These are phyloP conservation scores for Musca vetustissima DNA, from an alignment of 1,140 invertebrate species.

Conservation along the genomic window DNA sequence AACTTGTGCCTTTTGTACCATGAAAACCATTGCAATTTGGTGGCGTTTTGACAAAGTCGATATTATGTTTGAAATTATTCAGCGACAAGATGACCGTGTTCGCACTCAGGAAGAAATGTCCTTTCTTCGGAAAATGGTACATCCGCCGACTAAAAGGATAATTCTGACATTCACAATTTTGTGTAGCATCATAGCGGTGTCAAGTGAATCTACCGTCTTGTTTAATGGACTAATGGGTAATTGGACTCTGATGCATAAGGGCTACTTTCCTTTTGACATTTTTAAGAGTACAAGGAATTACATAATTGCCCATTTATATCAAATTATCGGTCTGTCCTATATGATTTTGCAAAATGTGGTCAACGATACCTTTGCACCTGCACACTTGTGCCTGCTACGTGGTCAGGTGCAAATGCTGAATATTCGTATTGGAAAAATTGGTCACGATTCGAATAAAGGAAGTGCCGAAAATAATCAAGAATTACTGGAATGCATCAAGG, in stretches of 20 bases:
- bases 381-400: slow-evolving; percentile 2
- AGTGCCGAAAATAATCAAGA: not conserved
- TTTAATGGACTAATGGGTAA: slow-evolving; percentile 4
- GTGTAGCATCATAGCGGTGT: slow-evolving; percentile 1
- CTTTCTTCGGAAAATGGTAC: not conserved
- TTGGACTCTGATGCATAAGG: slow-evolving; percentile 22
- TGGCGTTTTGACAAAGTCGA: not conserved
- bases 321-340: slow-evolving; percentile 14
- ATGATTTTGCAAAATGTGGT: slow-evolving; percentile 22
- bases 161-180: slow-evolving; percentile 12
- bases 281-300: not conserved
- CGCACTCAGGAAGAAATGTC: not conserved
- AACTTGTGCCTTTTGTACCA: slow-evolving; percentile 2
- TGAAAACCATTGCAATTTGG: slow-evolving; percentile 13
- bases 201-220: slow-evolving; percentile 4
- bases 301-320: slow-evolving; percentile 14
- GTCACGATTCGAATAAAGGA: not conserved
- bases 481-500: slow-evolving; percentile 14
- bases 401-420: slow-evolving; percentile 17
- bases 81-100: slow-evolving; percentile 8
- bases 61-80: slow-evolving; percentile 12
- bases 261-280: slow-evolving; percentile 26
- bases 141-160: not conserved
- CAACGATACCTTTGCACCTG: slow-evolving; percentile 14
- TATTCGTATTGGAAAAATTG: slow-evolving; percentile 6